Evolutionary conservation across 2,113 vertebrate species (phyloP).

Genomic region (Indicator maculatus): DNA sequence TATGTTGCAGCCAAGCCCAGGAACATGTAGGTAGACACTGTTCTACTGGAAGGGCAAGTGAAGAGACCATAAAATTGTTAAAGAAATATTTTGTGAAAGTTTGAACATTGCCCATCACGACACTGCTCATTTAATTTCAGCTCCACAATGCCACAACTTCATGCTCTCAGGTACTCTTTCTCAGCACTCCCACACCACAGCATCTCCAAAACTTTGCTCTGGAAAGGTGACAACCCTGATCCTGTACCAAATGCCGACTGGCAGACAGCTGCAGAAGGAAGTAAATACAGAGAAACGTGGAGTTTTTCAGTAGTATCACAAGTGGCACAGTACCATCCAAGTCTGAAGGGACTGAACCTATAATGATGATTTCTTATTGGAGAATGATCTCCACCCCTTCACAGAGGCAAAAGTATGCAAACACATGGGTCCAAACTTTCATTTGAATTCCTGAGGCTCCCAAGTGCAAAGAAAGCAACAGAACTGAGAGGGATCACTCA

Average conservation of each 20-base stretch:
- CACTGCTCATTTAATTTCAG: not conserved
- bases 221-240: not conserved
- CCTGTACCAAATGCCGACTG: not conserved
- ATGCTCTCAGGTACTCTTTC: not conserved
- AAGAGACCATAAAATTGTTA: not conserved
- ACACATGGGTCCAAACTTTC: not conserved
- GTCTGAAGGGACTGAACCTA: not conserved
- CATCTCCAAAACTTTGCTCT: not conserved
- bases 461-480: not conserved
- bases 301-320: not conserved
- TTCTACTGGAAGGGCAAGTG: not conserved
- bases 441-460: rapidly evolving
- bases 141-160: not conserved
- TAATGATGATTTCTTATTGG: not conserved
- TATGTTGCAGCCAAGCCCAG: not conserved
- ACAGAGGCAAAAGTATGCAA: not conserved
- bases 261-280: not conserved
- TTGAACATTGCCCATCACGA: not conserved
- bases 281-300: not conserved
- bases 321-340: rapidly evolving
- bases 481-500: not conserved
- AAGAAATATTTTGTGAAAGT: not conserved
- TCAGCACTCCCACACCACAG: not conserved
- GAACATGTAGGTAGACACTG: not conserved
- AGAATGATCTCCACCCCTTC: not conserved